phyloP scores from a whole-genome alignment of 2,113 vertebrate species.

The Oncorhynchus nerka region DNA sequence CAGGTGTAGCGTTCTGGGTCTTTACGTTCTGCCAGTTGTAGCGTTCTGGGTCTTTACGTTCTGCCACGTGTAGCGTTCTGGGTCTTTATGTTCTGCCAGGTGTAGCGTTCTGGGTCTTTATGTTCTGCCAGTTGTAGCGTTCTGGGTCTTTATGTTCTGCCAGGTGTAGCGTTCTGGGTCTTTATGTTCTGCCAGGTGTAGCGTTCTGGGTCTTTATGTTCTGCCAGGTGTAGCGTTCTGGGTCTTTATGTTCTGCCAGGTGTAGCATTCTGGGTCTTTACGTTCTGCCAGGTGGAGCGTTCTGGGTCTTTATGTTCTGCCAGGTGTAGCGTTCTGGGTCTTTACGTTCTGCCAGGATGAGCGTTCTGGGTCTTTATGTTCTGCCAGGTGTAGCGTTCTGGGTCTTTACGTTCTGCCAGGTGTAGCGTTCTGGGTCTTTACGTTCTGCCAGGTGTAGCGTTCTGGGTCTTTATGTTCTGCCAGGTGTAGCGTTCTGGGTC shows the following conservation, averaged over 20 bases:
- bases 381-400: background rate
- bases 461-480: background rate
- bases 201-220: background rate
- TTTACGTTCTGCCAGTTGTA: background rate
- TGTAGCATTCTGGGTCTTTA: background rate
- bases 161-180: background rate
- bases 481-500: background rate
- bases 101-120: background rate
- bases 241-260: background rate
- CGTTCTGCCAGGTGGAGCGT: background rate
- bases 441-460: background rate
- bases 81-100: background rate
- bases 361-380: background rate
- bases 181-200: background rate
- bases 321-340: background rate
- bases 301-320: background rate
- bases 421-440: background rate
- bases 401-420: background rate
- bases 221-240: background rate
- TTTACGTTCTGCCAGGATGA: slow-evolving; percentile 7
- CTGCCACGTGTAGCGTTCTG: background rate
- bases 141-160: background rate
- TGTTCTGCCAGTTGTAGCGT: background rate
- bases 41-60: background rate
- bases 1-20: background rate